A percentile compares a stretch with the other conserved stretches of the same genome.
These are phyloP conservation scores for Orthonevra nobilis DNA, from an alignment of 2,888 invertebrate genomes.

Conservation along the genomic window DNA sequence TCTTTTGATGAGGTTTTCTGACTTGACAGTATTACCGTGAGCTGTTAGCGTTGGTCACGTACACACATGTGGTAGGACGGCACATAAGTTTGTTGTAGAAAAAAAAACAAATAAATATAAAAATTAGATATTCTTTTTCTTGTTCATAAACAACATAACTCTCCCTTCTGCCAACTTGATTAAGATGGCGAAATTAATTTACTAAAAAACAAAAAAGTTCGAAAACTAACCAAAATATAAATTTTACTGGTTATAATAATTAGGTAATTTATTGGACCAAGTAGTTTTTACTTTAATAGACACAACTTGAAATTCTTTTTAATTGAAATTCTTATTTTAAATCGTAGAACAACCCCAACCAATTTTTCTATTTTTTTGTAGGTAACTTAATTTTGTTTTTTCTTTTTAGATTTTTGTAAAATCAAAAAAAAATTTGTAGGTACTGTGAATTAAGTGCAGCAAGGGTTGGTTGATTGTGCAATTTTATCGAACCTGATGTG, in stretches of 20 bases:
- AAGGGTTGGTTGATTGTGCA: slow-evolving; percentile 51
- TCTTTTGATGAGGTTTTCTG: slow-evolving; percentile 9
- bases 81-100: not conserved
- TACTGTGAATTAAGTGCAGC: not conserved
- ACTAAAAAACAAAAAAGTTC: not conserved
- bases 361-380: no score
- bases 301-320: no score
- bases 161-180: no score
- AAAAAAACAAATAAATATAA: no score
- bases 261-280: not conserved
- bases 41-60: slow-evolving; percentile 55
- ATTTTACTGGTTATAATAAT: not conserved
- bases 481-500: not conserved
- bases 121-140: not conserved
- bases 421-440: no score
- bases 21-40: slow-evolving; percentile 36
- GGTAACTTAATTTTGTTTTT: no score
- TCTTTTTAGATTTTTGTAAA: no score
- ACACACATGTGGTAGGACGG: slow-evolving; percentile 44
- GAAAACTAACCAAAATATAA: no score
- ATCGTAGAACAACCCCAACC: no score
- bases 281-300: no score
- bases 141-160: no score
- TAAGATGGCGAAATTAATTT: not conserved
- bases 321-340: no score